A percentile compares a stretch with the other conserved stretches of the same genome.
These are phyloP conservation scores for Gadopsis bispinosus DNA, from an alignment of 2,797 vertebrate species.

Conservation along the genomic window DNA sequence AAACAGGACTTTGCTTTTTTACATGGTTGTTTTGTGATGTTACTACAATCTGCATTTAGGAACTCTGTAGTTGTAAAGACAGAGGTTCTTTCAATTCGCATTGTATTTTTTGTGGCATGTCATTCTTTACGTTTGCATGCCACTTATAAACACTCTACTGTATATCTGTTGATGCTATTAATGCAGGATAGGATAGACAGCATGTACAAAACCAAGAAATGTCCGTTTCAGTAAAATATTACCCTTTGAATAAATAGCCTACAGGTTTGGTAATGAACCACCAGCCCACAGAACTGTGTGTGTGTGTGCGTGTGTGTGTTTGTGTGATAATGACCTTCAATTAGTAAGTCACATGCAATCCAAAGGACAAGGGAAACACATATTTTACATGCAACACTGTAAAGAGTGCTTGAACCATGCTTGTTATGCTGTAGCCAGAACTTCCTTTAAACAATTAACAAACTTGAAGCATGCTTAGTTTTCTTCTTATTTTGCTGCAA, in stretches of 20 bases:
- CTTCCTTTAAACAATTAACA: background rate
- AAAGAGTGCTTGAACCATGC: slow-evolving; percentile 64
- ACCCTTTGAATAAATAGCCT: background rate
- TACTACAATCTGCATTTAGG: background rate
- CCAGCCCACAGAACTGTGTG: background rate
- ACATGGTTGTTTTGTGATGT: background rate
- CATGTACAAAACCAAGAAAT: background rate
- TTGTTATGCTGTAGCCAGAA: slow-evolving; percentile 43
- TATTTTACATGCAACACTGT: slow-evolving; percentile 65
- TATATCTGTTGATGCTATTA: background rate
- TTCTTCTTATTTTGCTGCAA: slow-evolving; percentile 15
- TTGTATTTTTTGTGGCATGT: background rate
- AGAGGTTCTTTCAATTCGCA: background rate
- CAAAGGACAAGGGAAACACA: slow-evolving; percentile 48
- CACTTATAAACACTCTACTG: background rate
- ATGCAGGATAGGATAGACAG: background rate
- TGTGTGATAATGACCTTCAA: slow-evolving; percentile 23
- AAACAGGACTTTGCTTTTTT: background rate
- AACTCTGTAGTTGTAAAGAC: background rate
- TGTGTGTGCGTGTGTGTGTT: slow-evolving; percentile 3
- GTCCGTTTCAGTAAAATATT: background rate
- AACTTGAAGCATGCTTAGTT: slow-evolving; percentile 19
- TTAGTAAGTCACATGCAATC: slow-evolving; percentile 49
- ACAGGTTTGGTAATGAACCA: slow-evolving; percentile 6
- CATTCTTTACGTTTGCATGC: background rate